Evolutionary conservation across 2,113 vertebrate genomes (phyloP), one percentile per base, ranked within the genome.

Genomic region (Pachyramphus minor): DNA sequence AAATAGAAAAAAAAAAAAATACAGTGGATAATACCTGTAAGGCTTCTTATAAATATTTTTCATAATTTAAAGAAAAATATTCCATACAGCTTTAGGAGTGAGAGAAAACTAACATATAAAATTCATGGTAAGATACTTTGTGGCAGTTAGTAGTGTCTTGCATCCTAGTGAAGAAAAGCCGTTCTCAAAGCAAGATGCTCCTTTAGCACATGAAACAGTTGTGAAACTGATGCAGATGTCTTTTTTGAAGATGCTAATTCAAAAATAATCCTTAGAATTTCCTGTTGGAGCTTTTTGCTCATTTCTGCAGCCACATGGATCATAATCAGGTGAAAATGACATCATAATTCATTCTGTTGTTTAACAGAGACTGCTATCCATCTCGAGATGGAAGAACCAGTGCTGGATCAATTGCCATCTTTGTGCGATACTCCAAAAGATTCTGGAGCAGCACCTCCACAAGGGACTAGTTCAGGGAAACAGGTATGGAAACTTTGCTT

Each of bases 341-440:
- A 72, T 6, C 8, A 28, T 64, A 74, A 72, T 60, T 76, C 7
- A 37, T 73, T 82, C 14, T 85, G 30, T 75, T n/a, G 56, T 93
- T 71, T 63, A 87, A 67, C 85, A 97, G 94, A 71, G 67, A 47
- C 41, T 83, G 52, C 47, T 53, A 0, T 14, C 22, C 1, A 11
- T 55, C 30, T 74, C 3, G 14, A 71, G 44, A 98, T 99, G 98
- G 98, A 98, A 59, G 92, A 94, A 31, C 93, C 97, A 31, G 90
- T 91, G 81, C 52, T 95, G 60, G 89, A 50, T n/a, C 94, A 95
- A 93, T 44, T 69, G 31, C 75, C 90, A 4, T 42, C 96, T 25
- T 81, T 79, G 22, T 96, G 71, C 49, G 47, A 14, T 49, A 97
- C 98, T 56, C 97, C 98, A 37, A 85, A 95, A 82, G 44, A 93